Conservation (phyloP, 2,888 invertebrate species). For the Drosophila atroscutellata region DNA sequence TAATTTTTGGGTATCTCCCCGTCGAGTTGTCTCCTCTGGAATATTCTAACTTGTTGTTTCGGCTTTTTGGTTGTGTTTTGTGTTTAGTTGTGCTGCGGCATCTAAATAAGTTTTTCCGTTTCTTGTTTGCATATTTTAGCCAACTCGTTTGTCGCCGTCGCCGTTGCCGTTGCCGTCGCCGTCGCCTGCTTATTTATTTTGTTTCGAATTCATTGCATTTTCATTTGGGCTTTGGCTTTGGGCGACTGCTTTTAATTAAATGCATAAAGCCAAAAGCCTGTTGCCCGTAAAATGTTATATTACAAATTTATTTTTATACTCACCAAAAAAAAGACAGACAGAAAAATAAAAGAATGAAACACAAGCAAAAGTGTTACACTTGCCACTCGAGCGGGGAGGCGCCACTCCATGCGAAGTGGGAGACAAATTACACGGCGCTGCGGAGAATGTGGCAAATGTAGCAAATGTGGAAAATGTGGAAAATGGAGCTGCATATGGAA, state of each 20-base stretch:
- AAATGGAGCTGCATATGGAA: constrained; percentile 45
- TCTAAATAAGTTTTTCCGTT: constrained; percentile 79
- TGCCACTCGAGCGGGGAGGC: neutral
- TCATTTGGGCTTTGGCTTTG: constrained; percentile 41
- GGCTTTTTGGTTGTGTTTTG: constrained; percentile 25
- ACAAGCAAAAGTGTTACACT: constrained; percentile 53
- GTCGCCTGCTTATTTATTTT: constrained; percentile 32
- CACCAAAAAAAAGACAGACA: constrained; percentile 21
- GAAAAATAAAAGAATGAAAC: neutral
- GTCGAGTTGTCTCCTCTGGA: neutral
- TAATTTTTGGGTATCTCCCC: neutral
- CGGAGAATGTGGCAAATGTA: neutral
- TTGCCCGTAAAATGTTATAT: constrained; percentile 63
- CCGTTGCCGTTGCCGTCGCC: constrained; percentile 6
- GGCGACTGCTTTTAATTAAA: constrained; percentile 62
- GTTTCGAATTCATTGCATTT: constrained; percentile 66
- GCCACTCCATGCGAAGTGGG: neutral
- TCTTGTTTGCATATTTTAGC: constrained; percentile 78
- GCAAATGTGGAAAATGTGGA: constrained; percentile 11
- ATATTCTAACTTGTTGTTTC: neutral
- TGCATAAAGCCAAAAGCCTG: constrained; percentile 62
- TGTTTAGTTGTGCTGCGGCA: constrained; percentile 53
- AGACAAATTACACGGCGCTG: constrained; percentile 40
- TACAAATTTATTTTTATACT: constrained; percentile 66
- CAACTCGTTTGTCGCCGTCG: constrained; percentile 36